phyloP scores from a whole-genome alignment of 2,888 invertebrate genomes.

The Synanthedon formicaeformis region DNA sequence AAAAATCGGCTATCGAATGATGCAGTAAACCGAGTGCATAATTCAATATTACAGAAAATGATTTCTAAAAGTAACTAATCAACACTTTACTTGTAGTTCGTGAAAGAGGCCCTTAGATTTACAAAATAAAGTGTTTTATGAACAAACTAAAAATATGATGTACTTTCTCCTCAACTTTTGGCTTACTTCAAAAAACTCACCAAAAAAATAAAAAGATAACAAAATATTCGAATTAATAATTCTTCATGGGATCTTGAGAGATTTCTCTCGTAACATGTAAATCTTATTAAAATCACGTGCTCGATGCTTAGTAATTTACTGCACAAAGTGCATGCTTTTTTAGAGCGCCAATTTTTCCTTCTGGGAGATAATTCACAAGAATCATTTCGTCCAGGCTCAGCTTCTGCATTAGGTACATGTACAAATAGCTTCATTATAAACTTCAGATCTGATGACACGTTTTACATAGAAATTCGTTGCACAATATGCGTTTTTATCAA shows the following conservation, averaged over 20 bases:
- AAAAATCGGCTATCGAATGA: no score
- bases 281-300: not conserved
- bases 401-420: no score
- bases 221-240: not conserved
- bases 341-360: not conserved
- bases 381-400: not conserved
- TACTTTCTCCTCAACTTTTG: not conserved
- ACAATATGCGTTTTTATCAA: no score
- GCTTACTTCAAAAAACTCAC: not conserved
- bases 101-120: no score
- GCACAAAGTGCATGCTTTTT: slow-evolving; percentile 1
- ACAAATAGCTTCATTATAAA: no score
- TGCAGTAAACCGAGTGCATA: no score
- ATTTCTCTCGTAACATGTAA: not conserved
- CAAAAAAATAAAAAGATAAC: not conserved
- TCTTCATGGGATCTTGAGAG: not conserved
- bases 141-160: not conserved
- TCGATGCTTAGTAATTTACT: not conserved
- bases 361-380: not conserved
- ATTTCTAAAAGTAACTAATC: no score
- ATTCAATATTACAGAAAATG: no score
- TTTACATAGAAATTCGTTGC: no score
- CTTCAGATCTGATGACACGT: no score
- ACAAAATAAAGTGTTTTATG: not conserved
- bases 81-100: no score